phyloP scores from a whole-genome alignment of 2,113 vertebrate species.

The Ahaetulla prasina region DNA sequence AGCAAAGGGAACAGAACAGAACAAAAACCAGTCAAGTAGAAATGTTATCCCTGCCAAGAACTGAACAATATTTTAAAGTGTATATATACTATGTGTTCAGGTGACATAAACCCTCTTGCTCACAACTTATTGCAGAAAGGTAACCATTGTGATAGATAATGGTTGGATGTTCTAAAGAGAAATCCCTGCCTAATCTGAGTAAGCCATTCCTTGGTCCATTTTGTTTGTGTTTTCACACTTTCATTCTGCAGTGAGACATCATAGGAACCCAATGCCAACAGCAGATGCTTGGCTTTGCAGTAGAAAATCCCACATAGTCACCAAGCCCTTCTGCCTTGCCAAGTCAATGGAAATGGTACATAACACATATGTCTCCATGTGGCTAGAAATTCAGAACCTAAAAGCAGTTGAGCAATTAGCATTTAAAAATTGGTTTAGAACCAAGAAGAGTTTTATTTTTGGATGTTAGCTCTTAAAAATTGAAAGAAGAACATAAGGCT shows the following conservation, averaged over 20 bases:
- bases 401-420: slow-evolving; percentile 36
- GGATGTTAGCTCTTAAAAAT: neutral
- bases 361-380: slow-evolving; percentile 39
- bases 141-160: slow-evolving; percentile 26
- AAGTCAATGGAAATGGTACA: slow-evolving; percentile 20
- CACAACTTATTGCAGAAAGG: slow-evolving; percentile 21
- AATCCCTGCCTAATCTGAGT: slow-evolving; percentile 30
- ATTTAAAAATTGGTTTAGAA: slow-evolving; percentile 19
- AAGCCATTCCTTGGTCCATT: slow-evolving; percentile 18
- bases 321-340: slow-evolving; percentile 42
- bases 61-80: neutral
- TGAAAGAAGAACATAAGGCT: neutral
- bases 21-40: too few species aligned
- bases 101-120: neutral
- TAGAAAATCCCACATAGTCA: slow-evolving; percentile 48
- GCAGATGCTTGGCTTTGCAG: slow-evolving; percentile 44
- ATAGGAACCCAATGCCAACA: slow-evolving; percentile 37
- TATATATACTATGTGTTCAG: neutral
- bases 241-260: slow-evolving; percentile 26
- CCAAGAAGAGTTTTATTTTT: neutral
- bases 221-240: slow-evolving; percentile 35
- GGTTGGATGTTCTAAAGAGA: slow-evolving; percentile 16
- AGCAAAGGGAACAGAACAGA: neutral
- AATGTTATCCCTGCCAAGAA: neutral
- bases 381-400: slow-evolving; percentile 33